Evolutionary conservation across 1,140 invertebrate species (phyloP), one percentile per base, ranked within the genome.

Genomic region (Rhynchophorus ferrugineus): DNA sequence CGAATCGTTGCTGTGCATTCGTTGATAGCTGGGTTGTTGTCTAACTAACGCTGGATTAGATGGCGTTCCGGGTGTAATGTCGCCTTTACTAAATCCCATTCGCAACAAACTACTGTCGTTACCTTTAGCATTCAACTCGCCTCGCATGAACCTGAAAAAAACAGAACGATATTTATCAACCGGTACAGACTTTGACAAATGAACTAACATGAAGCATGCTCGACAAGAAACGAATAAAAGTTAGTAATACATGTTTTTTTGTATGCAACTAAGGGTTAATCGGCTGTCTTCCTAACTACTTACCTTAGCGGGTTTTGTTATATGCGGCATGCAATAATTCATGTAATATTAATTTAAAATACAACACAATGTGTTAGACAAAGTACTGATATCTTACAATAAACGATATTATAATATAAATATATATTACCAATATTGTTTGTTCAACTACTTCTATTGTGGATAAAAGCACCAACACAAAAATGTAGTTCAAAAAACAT

Each of bases 1-100:
- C 56, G 79, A 81, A 64, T 91, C 87, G 62, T 84, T 89, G 67
- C 87, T 90, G 65, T 85, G 84, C 79, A 89, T 90, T 56, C 88
- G 76, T 64, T 90, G 87, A 71, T 88, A 91, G 62, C 72, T 81
- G 0, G 84, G 83, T 13, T 81, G 79, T 39, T 79, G 81, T 59
- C 78, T 73, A 5, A 69, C 74, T 46, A 82, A 73, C 41, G 70
- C 69, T 1, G 79, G 68, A 47, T 68, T 83, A 9, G 78, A 74
- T 2, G 79, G 77, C n/a, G 80, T 85, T 18, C 82, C 76, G 1
- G 86, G 84, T 3, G 83, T 82, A 38, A 73, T 71, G 60, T 76
- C 72, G 21, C 75, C 72, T 49, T 76, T 72, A 35, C 69, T 59
- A 3, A 68, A 61, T 9, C 71, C 72, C 38, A 73, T 61, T 2